A percentile compares a stretch with the other conserved stretches of the same genome.
These are phyloP conservation scores for Pelodiscus sinensis DNA, from an alignment of 2,113 vertebrate species.

Conservation along the genomic window DNA sequence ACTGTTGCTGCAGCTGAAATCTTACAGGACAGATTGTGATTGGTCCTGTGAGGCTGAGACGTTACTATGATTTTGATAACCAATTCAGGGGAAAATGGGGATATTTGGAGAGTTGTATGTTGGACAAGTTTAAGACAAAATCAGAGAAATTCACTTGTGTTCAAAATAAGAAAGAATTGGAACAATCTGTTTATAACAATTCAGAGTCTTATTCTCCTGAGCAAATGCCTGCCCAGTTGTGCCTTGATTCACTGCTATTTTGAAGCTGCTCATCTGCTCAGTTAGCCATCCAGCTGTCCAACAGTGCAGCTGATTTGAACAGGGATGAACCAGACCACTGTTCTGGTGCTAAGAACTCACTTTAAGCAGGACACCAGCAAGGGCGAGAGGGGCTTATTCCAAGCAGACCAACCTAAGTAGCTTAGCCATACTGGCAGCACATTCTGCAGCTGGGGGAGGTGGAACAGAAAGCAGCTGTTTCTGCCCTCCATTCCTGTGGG, in stretches of 20 bases:
- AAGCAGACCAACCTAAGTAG: not conserved
- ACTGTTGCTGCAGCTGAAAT: constrained; percentile 43
- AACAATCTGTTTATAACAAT: constrained; percentile 57
- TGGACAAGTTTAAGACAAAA: constrained; percentile 66
- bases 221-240: constrained; percentile 23
- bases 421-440: rapidly evolving
- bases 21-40: not conserved
- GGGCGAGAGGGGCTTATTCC: not conserved
- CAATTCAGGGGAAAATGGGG: constrained; percentile 54
- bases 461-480: not conserved
- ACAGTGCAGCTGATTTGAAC: not conserved
- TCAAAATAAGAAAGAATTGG: constrained; percentile 57
- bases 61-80: constrained; percentile 14
- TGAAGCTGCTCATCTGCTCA: not conserved
- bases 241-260: not conserved
- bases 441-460: not conserved
- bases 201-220: not conserved
- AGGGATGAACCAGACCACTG: not conserved
- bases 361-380: constrained; percentile 8
- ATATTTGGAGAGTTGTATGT: constrained; percentile 5
- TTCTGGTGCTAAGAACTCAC: not conserved
- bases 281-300: constrained; percentile 53
- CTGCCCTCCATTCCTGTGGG: not conserved
- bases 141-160: constrained; percentile 62
- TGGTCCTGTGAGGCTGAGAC: not conserved